These are phyloP conservation scores for Zaprionus tsacasi DNA, from an alignment of 1,140 invertebrate species.

Conservation along the genomic window DNA sequence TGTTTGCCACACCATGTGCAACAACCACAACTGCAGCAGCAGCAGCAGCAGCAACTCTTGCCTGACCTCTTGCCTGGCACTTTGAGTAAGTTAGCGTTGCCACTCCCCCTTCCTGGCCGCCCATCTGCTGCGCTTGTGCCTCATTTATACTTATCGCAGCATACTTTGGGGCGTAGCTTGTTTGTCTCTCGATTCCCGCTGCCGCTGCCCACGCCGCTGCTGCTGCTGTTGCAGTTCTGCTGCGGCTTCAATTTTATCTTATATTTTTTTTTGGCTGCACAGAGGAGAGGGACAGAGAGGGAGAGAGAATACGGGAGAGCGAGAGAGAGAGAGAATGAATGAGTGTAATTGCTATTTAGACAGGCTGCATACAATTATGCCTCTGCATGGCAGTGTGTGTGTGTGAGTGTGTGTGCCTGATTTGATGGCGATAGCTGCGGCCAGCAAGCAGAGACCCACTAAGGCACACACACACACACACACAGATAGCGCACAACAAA, in stretches of 20 bases:
- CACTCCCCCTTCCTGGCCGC: neutral
- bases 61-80: neutral
- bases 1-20: conserved; percentile 37
- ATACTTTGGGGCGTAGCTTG: conserved; percentile 58
- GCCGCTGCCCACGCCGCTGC: too few species aligned
- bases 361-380: conserved; percentile 43
- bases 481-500: conserved; percentile 55
- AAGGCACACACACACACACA: conserved; percentile 59
- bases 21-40: conserved; percentile 24
- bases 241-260: conserved; percentile 9
- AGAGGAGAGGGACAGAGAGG: conserved; percentile 2
- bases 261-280: conserved; percentile 22
- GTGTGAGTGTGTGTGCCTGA: conserved; percentile 47
- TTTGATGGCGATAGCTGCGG: conserved; percentile 72
- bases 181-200: neutral
- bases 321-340: conserved; percentile 2
- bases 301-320: neutral
- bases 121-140: neutral
- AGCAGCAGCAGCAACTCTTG: conserved; percentile 7
- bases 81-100: conserved; percentile 59
- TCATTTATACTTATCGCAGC: conserved; percentile 68
- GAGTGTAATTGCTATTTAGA: conserved; percentile 75
- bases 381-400: conserved; percentile 11
- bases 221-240: neutral
- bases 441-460: conserved; percentile 44